phyloP scores from a whole-genome alignment of 2,888 invertebrate species.

The Erannis defoliaria region DNA sequence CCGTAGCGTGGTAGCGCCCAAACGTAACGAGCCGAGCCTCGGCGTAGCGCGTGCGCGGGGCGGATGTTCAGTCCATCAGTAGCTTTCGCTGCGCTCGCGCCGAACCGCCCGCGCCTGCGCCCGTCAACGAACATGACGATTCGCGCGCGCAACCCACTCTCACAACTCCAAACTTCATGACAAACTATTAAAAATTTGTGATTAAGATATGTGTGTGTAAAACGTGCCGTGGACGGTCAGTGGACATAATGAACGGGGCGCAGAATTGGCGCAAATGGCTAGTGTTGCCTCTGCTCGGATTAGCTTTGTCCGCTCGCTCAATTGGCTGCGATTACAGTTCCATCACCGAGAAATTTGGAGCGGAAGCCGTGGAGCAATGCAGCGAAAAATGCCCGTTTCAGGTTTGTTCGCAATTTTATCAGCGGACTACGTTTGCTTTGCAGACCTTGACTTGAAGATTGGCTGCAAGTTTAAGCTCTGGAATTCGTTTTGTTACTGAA shows the following conservation, averaged over 20 bases:
- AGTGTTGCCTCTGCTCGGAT: slow-evolving; percentile 84
- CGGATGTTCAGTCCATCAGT: slow-evolving; percentile 69
- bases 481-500: too few species aligned
- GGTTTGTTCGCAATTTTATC: slow-evolving; percentile 59
- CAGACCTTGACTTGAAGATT: neutral
- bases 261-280: slow-evolving; percentile 86
- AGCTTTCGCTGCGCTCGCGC: slow-evolving; percentile 79
- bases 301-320: slow-evolving; percentile 85
- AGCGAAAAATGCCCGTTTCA: slow-evolving; percentile 85
- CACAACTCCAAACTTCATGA: slow-evolving; percentile 38
- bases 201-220: slow-evolving; percentile 60
- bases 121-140: slow-evolving; percentile 59
- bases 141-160: slow-evolving; percentile 52
- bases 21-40: slow-evolving; percentile 61
- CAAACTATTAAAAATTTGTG: slow-evolving; percentile 30
- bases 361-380: slow-evolving; percentile 83
- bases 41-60: slow-evolving; percentile 67
- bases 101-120: slow-evolving; percentile 45
- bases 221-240: slow-evolving; percentile 57
- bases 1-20: slow-evolving; percentile 79
- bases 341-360: slow-evolving; percentile 86
- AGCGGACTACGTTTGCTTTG: neutral
- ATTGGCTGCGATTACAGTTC: slow-evolving; percentile 85
- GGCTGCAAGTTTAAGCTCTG: too few species aligned
- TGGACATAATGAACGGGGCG: slow-evolving; percentile 79